phyloP scores from a whole-genome alignment of 2,113 vertebrate genomes.

The Caretta caretta region DNA sequence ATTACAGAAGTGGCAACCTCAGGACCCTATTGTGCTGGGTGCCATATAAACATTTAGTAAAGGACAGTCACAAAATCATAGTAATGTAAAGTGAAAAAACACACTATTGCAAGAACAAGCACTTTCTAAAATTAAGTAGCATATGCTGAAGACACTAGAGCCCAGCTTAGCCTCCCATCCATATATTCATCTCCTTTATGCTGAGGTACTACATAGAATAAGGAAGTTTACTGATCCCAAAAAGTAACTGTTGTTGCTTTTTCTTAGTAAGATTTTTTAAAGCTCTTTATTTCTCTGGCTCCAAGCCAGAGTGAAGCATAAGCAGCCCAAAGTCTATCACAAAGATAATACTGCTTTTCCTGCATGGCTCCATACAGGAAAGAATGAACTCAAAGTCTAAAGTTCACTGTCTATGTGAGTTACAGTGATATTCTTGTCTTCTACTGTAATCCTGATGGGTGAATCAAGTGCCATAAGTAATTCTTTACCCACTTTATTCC shows the following conservation, averaged over 20 bases:
- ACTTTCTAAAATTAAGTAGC: neutral
- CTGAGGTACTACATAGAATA: neutral
- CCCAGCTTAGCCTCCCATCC: neutral
- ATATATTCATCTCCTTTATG: neutral
- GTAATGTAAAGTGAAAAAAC: neutral
- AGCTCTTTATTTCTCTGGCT: neutral
- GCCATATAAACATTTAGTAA: rapidly evolving
- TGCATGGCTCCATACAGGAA: rapidly evolving
- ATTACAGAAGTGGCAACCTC: neutral
- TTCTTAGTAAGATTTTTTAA: neutral
- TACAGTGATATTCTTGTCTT: neutral
- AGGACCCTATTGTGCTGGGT: neutral
- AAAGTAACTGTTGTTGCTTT: neutral
- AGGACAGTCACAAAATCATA: neutral
- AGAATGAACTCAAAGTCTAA: neutral
- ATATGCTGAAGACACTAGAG: neutral
- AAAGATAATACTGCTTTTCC: neutral
- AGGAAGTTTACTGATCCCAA: neutral
- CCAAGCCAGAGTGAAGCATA: neutral
- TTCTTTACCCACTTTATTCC: neutral
- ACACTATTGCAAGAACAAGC: neutral
- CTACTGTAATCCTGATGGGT: neutral
- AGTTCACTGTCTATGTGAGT: rapidly evolving
- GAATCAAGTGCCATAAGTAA: rapidly evolving
- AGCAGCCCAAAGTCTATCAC: neutral